These are phyloP conservation scores for Ethmia dodecea DNA, from an alignment of 2,888 invertebrate species.

Conservation along the genomic window DNA sequence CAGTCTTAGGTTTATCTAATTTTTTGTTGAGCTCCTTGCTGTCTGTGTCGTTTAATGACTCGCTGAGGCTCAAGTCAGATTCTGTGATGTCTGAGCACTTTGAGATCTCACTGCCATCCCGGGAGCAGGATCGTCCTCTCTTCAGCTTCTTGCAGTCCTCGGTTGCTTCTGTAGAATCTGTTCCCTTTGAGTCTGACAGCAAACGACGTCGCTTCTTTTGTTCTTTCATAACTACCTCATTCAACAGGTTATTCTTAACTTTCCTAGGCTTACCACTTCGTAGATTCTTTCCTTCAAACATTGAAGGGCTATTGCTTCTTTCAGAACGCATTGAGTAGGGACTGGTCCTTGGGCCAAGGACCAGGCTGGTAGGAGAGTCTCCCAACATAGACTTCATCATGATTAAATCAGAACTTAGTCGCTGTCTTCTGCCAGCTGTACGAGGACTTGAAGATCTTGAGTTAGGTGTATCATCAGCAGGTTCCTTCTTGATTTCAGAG, in stretches of 20 bases:
- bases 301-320: slow-evolving; percentile 70
- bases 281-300: slow-evolving; percentile 74
- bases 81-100: slow-evolving; percentile 79
- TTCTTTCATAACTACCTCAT: slow-evolving; percentile 78
- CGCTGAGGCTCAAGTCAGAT: slow-evolving; percentile 80
- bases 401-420: slow-evolving; percentile 65
- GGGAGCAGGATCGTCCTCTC: slow-evolving; percentile 66
- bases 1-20: slow-evolving; percentile 75
- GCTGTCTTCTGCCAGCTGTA: slow-evolving; percentile 56
- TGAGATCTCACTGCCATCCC: slow-evolving; percentile 79
- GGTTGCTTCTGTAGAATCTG: slow-evolving; percentile 46
- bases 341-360: slow-evolving; percentile 66
- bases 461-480: slow-evolving; percentile 56
- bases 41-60: slow-evolving; percentile 64
- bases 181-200: slow-evolving; percentile 72
- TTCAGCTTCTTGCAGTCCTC: slow-evolving; percentile 66
- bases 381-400: slow-evolving; percentile 68
- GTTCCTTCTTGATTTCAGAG: slow-evolving; percentile 68
- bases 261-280: slow-evolving; percentile 83
- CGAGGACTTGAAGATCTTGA: slow-evolving; percentile 71
- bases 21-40: slow-evolving; percentile 70
- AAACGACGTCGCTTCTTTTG: slow-evolving; percentile 73
- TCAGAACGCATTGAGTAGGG: slow-evolving; percentile 81
- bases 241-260: slow-evolving; percentile 72
- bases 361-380: slow-evolving; percentile 53